Evolutionary conservation across 2,888 invertebrate species (phyloP).

Genomic region (Eristalis tenax): DNA sequence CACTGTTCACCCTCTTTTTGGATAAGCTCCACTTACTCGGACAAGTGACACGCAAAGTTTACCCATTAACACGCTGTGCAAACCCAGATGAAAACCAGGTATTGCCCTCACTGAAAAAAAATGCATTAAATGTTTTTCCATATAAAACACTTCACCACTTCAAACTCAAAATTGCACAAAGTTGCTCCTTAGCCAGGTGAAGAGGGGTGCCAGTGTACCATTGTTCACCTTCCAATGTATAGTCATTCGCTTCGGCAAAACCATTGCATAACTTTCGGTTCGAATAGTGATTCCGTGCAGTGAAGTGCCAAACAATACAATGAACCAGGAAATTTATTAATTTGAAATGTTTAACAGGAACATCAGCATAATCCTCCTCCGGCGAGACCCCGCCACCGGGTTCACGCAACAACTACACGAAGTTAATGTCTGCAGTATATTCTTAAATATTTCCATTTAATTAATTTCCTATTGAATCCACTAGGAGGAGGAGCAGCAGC

Average conservation of each 20-base stretch:
- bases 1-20: no score
- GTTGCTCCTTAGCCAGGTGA: background rate
- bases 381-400: background rate
- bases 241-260: background rate
- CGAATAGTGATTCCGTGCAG: background rate
- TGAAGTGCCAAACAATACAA: background rate
- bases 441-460: conserved; percentile 54
- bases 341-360: background rate
- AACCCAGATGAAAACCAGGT: background rate
- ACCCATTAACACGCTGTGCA: background rate
- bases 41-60: background rate
- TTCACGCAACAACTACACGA: background rate
- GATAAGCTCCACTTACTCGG: background rate
- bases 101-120: background rate
- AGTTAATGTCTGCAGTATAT: background rate
- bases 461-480: conserved; percentile 45
- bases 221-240: background rate
- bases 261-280: background rate
- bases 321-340: background rate
- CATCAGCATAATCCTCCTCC: background rate
- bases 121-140: background rate
- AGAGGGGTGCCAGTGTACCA: background rate
- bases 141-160: background rate
- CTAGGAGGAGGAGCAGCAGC: background rate
- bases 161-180: background rate